Base-by-base conservation (phyloP, 2,113 vertebrate genomes). In the Chrysemys picta region DNA sequence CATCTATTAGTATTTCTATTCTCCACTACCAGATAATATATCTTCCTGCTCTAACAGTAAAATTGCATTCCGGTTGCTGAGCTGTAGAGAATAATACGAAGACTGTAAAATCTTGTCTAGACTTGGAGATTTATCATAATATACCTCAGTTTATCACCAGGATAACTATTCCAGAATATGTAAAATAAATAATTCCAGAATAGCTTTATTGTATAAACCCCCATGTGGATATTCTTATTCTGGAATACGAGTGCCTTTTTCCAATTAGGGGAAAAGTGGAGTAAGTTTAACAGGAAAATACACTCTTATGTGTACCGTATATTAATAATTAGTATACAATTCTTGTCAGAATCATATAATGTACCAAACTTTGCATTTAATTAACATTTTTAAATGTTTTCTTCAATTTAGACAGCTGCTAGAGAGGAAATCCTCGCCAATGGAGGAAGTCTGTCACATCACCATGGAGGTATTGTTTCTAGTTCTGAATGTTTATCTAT, bases 371-470 rank as follows among this genome's bases (percentile, higher is more conserved):
- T 76, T 56, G 14, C 35, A 56, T 94, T 83, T 47, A 90, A 52
- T 88, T 87, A 93, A 81, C 89, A 79, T 80, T 19, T 19, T 78
- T 91, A 94, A 1, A 92, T 91, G 62, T 97, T 93, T 94, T 96
- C 97, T 53, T 92, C 88, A 88, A 97, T 97, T 95, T 97, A 99
- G 99, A 99, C 98, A 96, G 99, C 99, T 97, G 99, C 99, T 97
- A 98, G 99, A 98, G 99, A 99, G 87, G 99, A 99, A 98, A 99
- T 99, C 96, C 99, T 99, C 95, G 99, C 99, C 96, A 99, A 99
- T 90, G 99, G 99, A 97, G 99, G 99, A 95, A 99, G 99, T 94
- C 98, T 99, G 96, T 99, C 99, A 89, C 99, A 99, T 98, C 99
- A 99, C 92, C 99, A 99, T 38, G 99, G 99, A 99, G 99, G 99